These are phyloP conservation scores for Barnardius zonarius DNA, from an alignment of 2,113 vertebrate genomes.

Conservation along the genomic window DNA sequence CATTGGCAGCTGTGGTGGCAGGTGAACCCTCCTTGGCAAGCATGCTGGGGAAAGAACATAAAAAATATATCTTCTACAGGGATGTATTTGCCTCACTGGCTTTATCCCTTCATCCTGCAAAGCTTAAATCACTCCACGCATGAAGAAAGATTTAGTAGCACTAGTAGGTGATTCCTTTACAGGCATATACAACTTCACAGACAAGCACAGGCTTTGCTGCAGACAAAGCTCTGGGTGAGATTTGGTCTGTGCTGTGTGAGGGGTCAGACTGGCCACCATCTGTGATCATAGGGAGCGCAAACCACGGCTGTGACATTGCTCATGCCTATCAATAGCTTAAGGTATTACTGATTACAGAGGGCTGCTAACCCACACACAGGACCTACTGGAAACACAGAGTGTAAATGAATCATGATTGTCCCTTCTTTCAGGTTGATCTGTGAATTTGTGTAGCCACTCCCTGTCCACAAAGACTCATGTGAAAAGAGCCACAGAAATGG, in stretches of 20 bases:
- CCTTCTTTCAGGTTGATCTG: background rate
- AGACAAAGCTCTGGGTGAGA: background rate
- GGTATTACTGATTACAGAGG: background rate
- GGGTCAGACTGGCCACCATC: background rate
- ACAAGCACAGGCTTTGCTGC: background rate
- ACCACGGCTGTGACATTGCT: rapidly evolving
- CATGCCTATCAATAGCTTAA: background rate
- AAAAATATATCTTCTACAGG: background rate
- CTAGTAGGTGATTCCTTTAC: background rate
- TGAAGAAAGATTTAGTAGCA: background rate
- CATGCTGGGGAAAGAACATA: background rate
- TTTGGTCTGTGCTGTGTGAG: background rate
- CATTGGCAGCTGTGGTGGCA: background rate
- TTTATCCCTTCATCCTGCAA: background rate
- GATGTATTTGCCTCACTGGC: background rate
- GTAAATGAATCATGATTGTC: background rate
- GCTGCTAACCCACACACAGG: background rate
- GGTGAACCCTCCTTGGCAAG: background rate
- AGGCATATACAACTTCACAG: background rate
- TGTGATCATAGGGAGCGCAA: background rate
- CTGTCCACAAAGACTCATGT: background rate
- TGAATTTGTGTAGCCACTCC: background rate
- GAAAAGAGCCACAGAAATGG: background rate
- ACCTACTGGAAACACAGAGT: background rate
- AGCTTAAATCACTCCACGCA: background rate